A percentile compares a stretch with the other conserved stretches of the same genome.
Evolutionary conservation across 2,797 vertebrate species (phyloP).

Genomic region (Emydoidea blandingii): DNA sequence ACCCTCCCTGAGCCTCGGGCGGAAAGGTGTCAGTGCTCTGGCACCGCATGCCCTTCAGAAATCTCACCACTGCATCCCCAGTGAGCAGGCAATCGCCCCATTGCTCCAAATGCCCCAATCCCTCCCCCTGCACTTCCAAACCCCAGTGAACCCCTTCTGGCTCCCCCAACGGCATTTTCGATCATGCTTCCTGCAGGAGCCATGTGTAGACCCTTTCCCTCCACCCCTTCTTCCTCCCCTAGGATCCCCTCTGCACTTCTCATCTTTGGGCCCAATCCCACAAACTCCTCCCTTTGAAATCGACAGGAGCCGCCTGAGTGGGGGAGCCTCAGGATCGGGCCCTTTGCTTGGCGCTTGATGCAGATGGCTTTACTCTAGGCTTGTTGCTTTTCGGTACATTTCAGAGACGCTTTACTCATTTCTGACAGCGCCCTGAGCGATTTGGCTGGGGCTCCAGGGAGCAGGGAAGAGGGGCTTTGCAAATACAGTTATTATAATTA

Average conservation of each 20-base stretch:
- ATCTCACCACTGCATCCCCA: not conserved
- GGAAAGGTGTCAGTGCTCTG: not conserved
- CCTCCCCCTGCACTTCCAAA: not conserved
- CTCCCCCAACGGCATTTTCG: not conserved
- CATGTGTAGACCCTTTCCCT: not conserved
- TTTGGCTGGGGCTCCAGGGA: not conserved
- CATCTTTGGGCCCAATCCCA: not conserved
- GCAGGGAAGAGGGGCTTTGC: not conserved
- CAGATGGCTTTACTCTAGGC: not conserved
- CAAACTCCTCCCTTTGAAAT: not conserved
- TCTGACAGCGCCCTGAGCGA: not conserved
- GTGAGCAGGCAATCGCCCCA: not conserved
- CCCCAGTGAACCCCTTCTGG: not conserved
- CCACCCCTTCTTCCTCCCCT: not conserved
- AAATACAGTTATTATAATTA: not conserved
- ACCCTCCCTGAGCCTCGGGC: not conserved
- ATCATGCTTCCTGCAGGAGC: too few species aligned
- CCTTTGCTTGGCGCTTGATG: rapidly evolving
- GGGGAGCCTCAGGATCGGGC: not conserved
- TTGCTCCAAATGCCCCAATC: not conserved
- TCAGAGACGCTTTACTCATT: not conserved
- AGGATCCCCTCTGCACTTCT: not conserved
- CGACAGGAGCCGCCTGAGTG: rapidly evolving
- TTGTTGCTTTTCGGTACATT: not conserved
- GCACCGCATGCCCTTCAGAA: too few species aligned